Evolutionary conservation across 2,797 vertebrate genomes (phyloP).

Genomic region (Momotus momota): DNA sequence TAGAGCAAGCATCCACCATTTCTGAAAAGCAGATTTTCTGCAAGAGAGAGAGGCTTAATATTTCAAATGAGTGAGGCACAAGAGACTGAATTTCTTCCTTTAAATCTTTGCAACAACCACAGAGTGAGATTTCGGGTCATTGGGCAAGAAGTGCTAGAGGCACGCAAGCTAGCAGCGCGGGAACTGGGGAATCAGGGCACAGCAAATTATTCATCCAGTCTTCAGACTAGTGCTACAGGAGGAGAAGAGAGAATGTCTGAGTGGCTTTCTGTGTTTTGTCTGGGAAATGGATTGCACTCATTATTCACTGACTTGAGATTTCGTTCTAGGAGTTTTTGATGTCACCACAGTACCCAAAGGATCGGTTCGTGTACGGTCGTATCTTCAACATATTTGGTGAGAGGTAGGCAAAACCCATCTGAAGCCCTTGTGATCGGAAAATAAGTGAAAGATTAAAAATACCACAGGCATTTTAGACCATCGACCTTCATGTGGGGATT

Average conservation of each 20-base stretch:
- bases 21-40: neutral
- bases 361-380: constrained; percentile 74
- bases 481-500: neutral
- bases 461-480: neutral
- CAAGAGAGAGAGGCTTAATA: neutral
- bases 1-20: neutral
- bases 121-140: neutral
- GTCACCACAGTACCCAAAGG: constrained; percentile 89
- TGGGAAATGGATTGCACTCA: neutral
- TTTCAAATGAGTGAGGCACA: neutral
- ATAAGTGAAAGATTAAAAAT: neutral
- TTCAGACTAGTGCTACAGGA: neutral
- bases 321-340: constrained; percentile 87
- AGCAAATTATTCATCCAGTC: neutral
- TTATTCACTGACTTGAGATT: constrained; percentile 18
- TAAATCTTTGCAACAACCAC: neutral
- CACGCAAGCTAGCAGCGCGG: neutral
- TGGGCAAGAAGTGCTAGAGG: neutral
- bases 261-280: neutral
- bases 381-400: constrained; percentile 85
- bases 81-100: neutral
- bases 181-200: neutral
- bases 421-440: neutral
- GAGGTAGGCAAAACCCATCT: constrained; percentile 79
- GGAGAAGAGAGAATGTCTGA: neutral